Evolutionary conservation across 2,113 vertebrate species (phyloP), one percentile per base, ranked within the genome.

Genomic region (Gallinago paraguaiae): DNA sequence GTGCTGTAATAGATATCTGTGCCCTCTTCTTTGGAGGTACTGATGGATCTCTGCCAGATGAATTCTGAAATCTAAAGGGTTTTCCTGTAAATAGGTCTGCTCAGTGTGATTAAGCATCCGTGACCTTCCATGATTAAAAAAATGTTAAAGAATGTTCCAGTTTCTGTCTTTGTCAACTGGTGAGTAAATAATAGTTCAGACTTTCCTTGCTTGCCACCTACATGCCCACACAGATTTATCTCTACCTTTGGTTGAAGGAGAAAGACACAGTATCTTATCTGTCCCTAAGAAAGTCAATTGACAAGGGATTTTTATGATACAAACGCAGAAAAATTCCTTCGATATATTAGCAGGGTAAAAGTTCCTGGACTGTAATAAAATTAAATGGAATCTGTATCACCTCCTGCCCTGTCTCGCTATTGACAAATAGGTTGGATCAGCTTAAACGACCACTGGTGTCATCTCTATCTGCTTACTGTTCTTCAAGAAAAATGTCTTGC

Each of bases 401-500:
- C 39, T 92, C 20, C 61, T 92, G 54, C 59, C 28, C 82, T 91
- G n/a, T 76, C 67, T 97, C 5, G 2, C 41, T 94, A 76, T 87
- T 96, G 91, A 96, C 57, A 96, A 96, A 97, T 93, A 97, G 63
- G 61, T 69, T 97, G 43, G 43, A 94, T 97, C 46, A 63, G 50
- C 91, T 90, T 95, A 92, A 97, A 92, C 1, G 10, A 83, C 82
- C 83, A 95, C 25, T 79, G 51, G 35, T 96, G 69, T 95, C 67
- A 93, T 95, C 61, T 93, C 63, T 95, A 48, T 93, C 88, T 96
- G 53, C 86, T 95, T 87, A 81, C 51, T 95, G 19, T 89, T 96
- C 60, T 95, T 96, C 61, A 92, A 86, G 91, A 94, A 83, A 96
- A 96, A 93, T 92, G 30, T 60, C 75, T 94, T 93, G 46, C 88